Evolutionary conservation across 2,113 vertebrate species (phyloP).

Genomic region (Dolichallabes microphthalmus): DNA sequence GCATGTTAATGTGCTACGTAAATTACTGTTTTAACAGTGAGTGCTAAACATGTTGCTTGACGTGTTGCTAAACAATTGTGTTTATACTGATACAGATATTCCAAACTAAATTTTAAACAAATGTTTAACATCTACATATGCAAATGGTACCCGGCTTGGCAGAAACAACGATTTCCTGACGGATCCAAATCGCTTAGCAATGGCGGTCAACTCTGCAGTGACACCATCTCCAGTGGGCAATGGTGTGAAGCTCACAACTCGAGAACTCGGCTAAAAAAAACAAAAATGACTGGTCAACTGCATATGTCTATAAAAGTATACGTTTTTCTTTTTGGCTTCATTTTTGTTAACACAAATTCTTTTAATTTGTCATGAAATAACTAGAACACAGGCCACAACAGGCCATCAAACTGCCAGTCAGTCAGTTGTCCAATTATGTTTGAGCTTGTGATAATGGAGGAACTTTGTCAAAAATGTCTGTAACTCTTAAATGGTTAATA

Average conservation of each 20-base stretch:
- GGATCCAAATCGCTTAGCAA: constrained; percentile 66
- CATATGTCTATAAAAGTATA: no score
- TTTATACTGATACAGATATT: background rate
- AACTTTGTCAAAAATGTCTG: no score
- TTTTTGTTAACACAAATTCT: no score
- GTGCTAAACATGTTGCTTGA: background rate
- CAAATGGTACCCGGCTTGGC: constrained; percentile 61
- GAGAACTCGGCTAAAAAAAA: constrained; percentile 55
- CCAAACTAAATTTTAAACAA: background rate
- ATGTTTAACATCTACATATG: background rate
- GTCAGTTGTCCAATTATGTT: no score
- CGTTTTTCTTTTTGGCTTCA: no score
- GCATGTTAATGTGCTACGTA: background rate
- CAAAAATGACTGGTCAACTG: background rate
- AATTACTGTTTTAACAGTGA: background rate
- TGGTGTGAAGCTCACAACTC: constrained; percentile 68
- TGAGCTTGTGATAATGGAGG: no score
- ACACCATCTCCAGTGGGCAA: constrained; percentile 60
- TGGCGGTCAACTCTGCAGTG: constrained; percentile 59
- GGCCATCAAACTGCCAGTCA: no score
- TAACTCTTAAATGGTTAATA: no score
- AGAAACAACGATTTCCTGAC: constrained; percentile 65
- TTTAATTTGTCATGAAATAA: no score
- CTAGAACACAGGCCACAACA: no score
- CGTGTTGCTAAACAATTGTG: background rate